Conservation (phyloP, 1,140 invertebrate genomes). For the Notospermus geniculatus region DNA sequence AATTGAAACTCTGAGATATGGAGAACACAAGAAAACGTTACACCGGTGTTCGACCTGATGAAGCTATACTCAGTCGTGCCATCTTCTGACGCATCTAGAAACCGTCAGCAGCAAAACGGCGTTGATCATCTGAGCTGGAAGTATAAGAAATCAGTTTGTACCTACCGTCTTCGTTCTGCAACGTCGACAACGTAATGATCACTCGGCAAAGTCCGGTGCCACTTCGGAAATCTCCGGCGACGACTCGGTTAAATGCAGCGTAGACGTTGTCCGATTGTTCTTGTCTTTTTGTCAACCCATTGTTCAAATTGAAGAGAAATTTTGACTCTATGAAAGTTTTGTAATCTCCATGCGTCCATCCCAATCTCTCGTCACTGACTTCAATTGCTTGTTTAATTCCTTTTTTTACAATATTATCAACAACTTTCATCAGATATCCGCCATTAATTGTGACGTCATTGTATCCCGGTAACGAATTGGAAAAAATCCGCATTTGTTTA, state of each 20-base stretch:
- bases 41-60: too few species aligned
- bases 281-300: too few species aligned
- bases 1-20: too few species aligned
- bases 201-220: constrained; percentile 50
- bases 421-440: constrained; percentile 40
- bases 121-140: too few species aligned
- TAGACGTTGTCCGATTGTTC: constrained; percentile 42
- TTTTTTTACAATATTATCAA: constrained; percentile 42
- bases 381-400: constrained; percentile 34
- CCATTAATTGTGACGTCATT: constrained; percentile 47
- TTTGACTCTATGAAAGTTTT: constrained; percentile 42
- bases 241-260: constrained; percentile 50
- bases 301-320: constrained; percentile 40
- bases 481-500: constrained; percentile 47
- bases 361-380: constrained; percentile 45
- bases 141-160: too few species aligned
- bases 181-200: constrained; percentile 34
- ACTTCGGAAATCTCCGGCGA: constrained; percentile 40
- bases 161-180: too few species aligned
- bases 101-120: too few species aligned
- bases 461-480: constrained; percentile 44
- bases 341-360: constrained; percentile 35
- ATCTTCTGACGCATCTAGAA: too few species aligned
- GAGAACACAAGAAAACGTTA: too few species aligned
- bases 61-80: too few species aligned